phyloP scores from a whole-genome alignment of 2,113 vertebrate genomes.

The Aegotheles bennettii region DNA sequence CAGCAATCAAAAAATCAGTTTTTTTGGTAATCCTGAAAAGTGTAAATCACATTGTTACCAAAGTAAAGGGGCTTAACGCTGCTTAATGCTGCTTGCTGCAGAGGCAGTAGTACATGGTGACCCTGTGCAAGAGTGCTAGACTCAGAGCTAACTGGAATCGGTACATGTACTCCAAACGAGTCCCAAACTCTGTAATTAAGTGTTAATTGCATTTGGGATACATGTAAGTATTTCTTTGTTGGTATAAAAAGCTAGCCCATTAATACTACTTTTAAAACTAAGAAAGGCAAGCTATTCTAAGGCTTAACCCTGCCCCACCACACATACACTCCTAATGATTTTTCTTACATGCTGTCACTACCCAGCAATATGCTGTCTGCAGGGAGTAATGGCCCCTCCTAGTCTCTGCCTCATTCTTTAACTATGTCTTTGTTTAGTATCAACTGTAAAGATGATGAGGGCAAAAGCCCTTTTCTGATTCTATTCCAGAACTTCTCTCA shows the following conservation, averaged over 20 bases:
- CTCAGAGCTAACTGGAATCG: neutral
- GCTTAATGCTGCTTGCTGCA: neutral
- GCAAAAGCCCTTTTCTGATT: neutral
- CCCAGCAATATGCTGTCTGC: neutral
- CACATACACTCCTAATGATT: neutral
- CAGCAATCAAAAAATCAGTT: constrained; percentile 72
- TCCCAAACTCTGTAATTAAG: neutral
- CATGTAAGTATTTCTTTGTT: neutral
- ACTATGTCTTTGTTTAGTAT: neutral
- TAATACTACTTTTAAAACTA: neutral
- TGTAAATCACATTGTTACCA: constrained; percentile 9
- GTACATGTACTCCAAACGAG: neutral
- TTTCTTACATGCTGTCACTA: neutral
- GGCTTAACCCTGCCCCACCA: neutral
- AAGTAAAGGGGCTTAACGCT: neutral
- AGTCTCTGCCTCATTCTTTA: neutral
- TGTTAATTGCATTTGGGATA: neutral
- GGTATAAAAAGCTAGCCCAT: neutral
- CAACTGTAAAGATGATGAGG: neutral
- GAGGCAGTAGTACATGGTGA: neutral
- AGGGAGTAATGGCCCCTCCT: neutral
- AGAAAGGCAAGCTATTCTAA: neutral
- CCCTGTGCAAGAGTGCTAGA: neutral
- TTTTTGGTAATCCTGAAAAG: constrained; percentile 74
- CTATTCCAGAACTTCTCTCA: neutral